Conservation (phyloP, 2,113 vertebrate species). For the Lepisosteus oculatus region DNA sequence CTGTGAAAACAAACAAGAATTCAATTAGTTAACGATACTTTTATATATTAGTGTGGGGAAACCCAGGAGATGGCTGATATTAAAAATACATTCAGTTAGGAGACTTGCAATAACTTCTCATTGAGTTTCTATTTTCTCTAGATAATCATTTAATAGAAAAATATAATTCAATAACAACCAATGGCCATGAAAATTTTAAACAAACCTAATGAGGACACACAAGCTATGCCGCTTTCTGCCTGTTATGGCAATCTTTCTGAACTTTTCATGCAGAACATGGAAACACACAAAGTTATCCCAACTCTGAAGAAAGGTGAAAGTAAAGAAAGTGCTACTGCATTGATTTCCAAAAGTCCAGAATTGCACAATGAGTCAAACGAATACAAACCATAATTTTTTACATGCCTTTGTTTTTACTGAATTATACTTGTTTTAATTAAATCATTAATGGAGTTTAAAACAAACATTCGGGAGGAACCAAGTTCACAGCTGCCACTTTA, state of each 20-base stretch:
- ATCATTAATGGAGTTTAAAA: too few species aligned
- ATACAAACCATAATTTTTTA: too few species aligned
- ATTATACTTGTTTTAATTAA: too few species aligned
- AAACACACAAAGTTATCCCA: too few species aligned
- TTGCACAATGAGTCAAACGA: too few species aligned
- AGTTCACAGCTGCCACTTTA: too few species aligned
- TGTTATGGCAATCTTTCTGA: slow-evolving; percentile 28
- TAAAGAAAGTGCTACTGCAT: too few species aligned
- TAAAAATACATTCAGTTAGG: slow-evolving; percentile 26
- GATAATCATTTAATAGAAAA: slow-evolving; percentile 36
- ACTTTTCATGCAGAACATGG: slow-evolving; percentile 14
- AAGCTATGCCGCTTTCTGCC: slow-evolving; percentile 21
- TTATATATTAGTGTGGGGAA: slow-evolving; percentile 20
- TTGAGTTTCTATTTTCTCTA: slow-evolving; percentile 38
- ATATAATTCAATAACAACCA: slow-evolving; percentile 29
- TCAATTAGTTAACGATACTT: slow-evolving; percentile 33
- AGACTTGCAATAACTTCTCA: slow-evolving; percentile 38
- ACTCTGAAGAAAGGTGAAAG: too few species aligned
- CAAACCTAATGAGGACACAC: slow-evolving; percentile 30
- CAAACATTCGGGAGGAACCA: too few species aligned
- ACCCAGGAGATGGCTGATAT: slow-evolving; percentile 29
- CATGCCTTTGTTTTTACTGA: too few species aligned
- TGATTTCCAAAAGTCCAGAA: too few species aligned
- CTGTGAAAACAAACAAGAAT: slow-evolving; percentile 54
- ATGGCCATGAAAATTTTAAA: slow-evolving; percentile 41